Evolutionary conservation across 2,113 vertebrate species (phyloP).

Genomic region (Halcyon senegalensis): DNA sequence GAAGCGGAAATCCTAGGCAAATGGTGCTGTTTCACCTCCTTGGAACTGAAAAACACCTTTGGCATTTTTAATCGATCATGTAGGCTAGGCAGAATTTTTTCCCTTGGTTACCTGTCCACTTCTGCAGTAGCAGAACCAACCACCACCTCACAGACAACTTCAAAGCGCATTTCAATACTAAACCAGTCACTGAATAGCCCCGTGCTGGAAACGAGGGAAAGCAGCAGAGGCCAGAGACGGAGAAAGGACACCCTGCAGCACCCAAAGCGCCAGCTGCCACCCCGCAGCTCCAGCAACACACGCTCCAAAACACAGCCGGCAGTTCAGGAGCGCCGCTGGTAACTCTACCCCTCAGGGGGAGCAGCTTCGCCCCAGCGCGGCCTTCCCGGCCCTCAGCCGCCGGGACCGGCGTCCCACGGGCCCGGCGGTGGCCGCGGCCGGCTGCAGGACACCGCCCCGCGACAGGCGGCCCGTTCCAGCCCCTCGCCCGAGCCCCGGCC

Average conservation of each 20-base stretch:
- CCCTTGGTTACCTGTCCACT: neutral
- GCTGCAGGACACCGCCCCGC: neutral
- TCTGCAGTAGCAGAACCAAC: neutral
- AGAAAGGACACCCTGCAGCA: neutral
- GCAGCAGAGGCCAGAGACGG: neutral
- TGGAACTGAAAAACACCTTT: fast-evolving
- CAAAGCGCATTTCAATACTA: neutral
- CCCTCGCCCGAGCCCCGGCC: no score
- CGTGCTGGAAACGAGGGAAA: neutral
- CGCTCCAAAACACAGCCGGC: fast-evolving
- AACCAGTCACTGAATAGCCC: neutral
- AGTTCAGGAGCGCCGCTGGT: neutral
- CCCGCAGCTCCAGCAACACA: no score
- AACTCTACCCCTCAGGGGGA: neutral
- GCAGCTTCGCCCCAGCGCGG: neutral
- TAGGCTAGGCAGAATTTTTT: no score
- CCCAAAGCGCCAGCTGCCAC: neutral
- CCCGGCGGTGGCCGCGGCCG: neutral
- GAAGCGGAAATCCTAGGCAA: no score
- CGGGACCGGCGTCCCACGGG: neutral
- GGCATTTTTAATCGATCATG: fast-evolving
- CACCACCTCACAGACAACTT: fast-evolving
- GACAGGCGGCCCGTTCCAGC: no score
- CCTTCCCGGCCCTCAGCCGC: neutral
- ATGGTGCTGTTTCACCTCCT: fast-evolving